Percentiles rank a stretch among this genome's conserved stretches.
Evolutionary conservation across 2,113 vertebrate species (phyloP).

Genomic region (Psephotus haematonotus): DNA sequence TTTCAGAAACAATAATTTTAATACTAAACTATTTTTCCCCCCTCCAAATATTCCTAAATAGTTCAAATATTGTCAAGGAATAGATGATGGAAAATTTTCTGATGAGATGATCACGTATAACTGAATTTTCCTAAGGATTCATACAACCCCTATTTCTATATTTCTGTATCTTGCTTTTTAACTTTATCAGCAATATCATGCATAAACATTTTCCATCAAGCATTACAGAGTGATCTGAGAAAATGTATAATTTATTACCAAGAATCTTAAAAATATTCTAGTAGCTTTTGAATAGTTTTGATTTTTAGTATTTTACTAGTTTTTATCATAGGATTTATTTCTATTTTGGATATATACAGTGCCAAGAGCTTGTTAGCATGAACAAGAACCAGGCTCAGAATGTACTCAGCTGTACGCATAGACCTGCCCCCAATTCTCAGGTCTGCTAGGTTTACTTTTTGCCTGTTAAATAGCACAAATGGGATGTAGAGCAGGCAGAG

Average conservation of each 20-base stretch:
- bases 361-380: not conserved
- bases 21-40: not conserved
- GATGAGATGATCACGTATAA: not conserved
- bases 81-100: not conserved
- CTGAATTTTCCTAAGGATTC: not conserved
- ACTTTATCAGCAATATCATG: not conserved
- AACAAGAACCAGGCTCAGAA: not conserved
- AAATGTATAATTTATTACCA: not conserved
- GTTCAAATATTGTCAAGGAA: not conserved
- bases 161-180: not conserved
- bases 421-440: not conserved
- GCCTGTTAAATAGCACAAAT: not conserved
- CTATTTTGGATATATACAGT: not conserved
- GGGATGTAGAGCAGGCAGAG: not conserved
- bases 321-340: not conserved
- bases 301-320: not conserved
- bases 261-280: not conserved
- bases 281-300: not conserved
- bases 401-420: not conserved
- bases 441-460: not conserved
- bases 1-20: not conserved
- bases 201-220: not conserved
- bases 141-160: not conserved
- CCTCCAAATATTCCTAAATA: not conserved
- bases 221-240: not conserved